phyloP scores from a whole-genome alignment of 2,113 vertebrate species.

The Plecturocebus donacophilus region DNA sequence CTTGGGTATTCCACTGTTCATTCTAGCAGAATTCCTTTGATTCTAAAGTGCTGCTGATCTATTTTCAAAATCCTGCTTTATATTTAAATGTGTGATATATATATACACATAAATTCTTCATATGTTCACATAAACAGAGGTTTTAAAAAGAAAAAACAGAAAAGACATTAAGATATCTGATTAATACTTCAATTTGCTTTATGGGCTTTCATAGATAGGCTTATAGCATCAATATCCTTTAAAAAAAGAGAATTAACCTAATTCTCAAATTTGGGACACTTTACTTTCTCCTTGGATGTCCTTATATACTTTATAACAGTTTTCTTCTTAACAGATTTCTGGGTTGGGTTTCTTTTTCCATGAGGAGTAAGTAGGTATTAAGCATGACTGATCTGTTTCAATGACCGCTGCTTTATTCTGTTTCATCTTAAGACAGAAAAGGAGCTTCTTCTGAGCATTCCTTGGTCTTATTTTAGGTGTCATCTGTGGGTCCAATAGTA shows the following conservation, averaged over 20 bases:
- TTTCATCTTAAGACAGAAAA: background rate
- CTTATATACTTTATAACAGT: background rate
- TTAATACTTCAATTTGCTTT: background rate
- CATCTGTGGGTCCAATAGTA: background rate
- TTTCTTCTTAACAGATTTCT: slow-evolving; percentile 15
- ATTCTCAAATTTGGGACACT: background rate
- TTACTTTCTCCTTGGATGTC: background rate
- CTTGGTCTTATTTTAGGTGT: background rate
- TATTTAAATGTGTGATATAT: background rate
- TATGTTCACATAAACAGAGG: background rate
- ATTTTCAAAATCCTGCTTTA: background rate
- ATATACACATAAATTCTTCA: background rate
- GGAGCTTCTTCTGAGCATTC: background rate
- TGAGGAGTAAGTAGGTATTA: background rate
- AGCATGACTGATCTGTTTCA: background rate
- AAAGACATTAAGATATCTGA: background rate
- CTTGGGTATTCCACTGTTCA: background rate
- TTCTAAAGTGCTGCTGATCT: background rate
- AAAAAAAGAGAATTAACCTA: background rate
- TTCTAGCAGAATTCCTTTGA: background rate
- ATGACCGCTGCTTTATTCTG: background rate
- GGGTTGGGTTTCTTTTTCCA: background rate
- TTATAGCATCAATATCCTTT: background rate
- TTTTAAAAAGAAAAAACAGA: slow-evolving; percentile 13
- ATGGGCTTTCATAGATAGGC: background rate